Evolutionary conservation across 2,888 invertebrate genomes (phyloP).

Genomic region (Cacoxenus indagator): DNA sequence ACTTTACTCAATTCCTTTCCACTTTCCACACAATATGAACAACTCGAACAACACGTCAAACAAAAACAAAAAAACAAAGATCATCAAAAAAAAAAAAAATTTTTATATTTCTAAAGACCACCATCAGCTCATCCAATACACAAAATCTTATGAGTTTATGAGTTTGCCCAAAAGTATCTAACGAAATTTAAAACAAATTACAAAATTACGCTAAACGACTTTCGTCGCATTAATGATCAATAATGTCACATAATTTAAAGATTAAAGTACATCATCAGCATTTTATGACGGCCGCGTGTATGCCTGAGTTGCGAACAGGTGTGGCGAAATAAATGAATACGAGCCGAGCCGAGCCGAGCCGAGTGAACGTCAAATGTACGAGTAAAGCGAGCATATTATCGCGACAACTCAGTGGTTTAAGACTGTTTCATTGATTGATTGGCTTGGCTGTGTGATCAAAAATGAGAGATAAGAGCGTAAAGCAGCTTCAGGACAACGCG

Average conservation of each 20-base stretch:
- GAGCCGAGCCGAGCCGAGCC: constrained; percentile 3
- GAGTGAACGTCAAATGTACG: constrained; percentile 35
- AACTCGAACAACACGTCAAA: background rate
- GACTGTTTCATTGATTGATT: constrained; percentile 25
- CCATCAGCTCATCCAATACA: background rate
- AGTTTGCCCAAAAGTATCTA: background rate
- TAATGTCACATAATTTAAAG: constrained; percentile 61
- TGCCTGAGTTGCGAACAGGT: too few relatives aligned
- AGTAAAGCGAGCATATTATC: background rate
- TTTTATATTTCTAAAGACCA: background rate
- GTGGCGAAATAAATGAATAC: too few relatives aligned
- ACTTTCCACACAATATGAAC: background rate
- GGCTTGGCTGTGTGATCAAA: background rate
- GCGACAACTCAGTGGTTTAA: constrained; percentile 26
- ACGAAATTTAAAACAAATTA: constrained; percentile 50
- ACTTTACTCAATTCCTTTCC: constrained; percentile 17
- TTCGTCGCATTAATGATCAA: constrained; percentile 49
- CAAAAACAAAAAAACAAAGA: too few relatives aligned
- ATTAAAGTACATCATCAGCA: constrained; percentile 50
- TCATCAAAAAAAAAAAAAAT: background rate
- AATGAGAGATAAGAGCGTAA: background rate
- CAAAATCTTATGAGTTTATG: background rate
- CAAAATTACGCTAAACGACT: constrained; percentile 54
- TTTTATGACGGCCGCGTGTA: constrained; percentile 32
- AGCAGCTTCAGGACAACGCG: background rate